Conservation (phyloP, 2,888 invertebrate species). For the Pyrocoelia pectoralis region DNA sequence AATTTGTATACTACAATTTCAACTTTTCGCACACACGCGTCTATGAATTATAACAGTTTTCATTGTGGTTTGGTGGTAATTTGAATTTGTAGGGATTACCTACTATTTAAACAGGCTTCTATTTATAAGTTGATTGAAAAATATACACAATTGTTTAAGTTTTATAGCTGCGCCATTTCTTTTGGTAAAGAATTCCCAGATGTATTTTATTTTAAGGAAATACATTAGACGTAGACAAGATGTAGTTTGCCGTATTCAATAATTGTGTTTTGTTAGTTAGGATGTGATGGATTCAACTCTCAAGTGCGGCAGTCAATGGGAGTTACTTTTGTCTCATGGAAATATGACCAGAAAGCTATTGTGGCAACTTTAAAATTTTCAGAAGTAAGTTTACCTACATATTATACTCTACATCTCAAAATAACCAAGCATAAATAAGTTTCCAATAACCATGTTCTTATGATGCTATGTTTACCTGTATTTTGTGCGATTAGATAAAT, state of each 20-base stretch:
- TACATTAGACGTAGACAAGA: not conserved
- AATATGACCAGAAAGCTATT: constrained; percentile 89
- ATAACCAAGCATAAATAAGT: too few relatives aligned
- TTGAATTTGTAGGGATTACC: constrained; percentile 2
- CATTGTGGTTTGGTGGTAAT: not conserved
- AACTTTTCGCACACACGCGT: too few relatives aligned
- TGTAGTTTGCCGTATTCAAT: not conserved
- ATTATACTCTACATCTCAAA: not conserved
- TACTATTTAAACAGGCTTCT: constrained; percentile 15
- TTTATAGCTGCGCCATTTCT: constrained; percentile 13
- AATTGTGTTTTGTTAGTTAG: constrained; percentile 69
- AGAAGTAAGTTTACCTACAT: constrained; percentile 66
- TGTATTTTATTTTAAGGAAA: constrained; percentile 2
- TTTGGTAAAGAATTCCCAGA: not conserved
- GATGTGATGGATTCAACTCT: constrained; percentile 95
- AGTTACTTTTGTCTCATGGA: constrained; percentile 80
- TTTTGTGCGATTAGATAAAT: too few relatives aligned
- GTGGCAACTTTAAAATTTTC: constrained; percentile 88
- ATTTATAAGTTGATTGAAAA: constrained; percentile 31
- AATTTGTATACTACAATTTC: too few relatives aligned
- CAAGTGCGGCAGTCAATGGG: constrained; percentile 84
- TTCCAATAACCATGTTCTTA: too few relatives aligned
- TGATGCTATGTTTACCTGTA: too few relatives aligned
- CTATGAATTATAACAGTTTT: not conserved
- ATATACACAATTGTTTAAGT: constrained; percentile 28